Evolutionary conservation across 2,797 vertebrate genomes (phyloP), one percentile per base, ranked within the genome.

Genomic region (Calcarius lapponicus): DNA sequence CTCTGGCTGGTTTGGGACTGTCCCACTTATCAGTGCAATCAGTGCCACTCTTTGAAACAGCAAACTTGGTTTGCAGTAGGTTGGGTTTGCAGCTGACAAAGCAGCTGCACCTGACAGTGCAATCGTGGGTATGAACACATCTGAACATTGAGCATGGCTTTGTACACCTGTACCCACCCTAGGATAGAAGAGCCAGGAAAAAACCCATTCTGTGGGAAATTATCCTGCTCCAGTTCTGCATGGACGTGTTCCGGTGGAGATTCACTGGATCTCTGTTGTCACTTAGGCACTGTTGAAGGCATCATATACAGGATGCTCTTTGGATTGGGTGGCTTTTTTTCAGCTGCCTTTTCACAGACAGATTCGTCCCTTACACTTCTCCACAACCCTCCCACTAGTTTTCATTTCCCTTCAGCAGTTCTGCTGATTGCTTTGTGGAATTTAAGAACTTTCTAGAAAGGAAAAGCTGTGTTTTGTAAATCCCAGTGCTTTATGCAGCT

Each of bases 391-490:
- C 29, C 26, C 71, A 53, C 17, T 3, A 3, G 22, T 67, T 91
- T 87, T 89, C 7, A 58, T 70, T 91, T 91, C 26, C 26, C n/a
- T 53, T 43, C 26, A 51, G 20, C 12, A 42, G 26, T 62, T 73
- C 45, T 83, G 43, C 36, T 78, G 66, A 53, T 70, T 25, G 3
- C 38, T 83, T 58, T 88, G 62, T 25, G 20, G 73, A 86, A 93
- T 81, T 75, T 47, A 81, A 69, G n/a, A 95, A 84, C 29, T 79
- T 75, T 24, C 58, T 94, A 57, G 80, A 93, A 88, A 78, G 76
- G 45, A 94, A 92, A 53, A 57, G 16, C 36, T 80, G 14, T 1
- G 64, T 61, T 78, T 60, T 71, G 48, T 86, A 53, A 84, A 90
- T 84, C 25, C 36, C 48, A 91, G 38, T 48, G n/a, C 69, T 90